Evolutionary conservation across 2,113 vertebrate genomes (phyloP), one percentile per base, ranked within the genome.

Genomic region (Tretioscincus oriximinensis): DNA sequence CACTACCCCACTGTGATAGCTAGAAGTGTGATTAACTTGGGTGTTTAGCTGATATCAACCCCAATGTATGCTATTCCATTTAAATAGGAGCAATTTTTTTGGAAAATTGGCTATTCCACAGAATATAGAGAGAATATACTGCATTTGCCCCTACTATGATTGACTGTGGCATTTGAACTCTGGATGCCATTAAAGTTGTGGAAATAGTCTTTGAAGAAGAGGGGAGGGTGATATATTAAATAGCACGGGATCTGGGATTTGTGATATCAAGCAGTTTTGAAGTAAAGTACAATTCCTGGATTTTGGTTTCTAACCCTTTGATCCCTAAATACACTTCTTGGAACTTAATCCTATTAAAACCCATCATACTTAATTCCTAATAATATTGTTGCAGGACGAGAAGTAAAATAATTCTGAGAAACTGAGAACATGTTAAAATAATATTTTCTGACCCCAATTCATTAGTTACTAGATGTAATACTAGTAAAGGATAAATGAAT

Each of bases 1-100:
- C 87, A 78, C 85, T 86, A 86, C 87, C 85, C 49, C 31, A 86
- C 90, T 90, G 82, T 91, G 90, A 92, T 92, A 90, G 84, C 82
- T 88, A 80, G 80, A 90, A 90, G 92, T 91, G 89, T 88, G 88
- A 94, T 94, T 93, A 92, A 93, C 85, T 82, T 84, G 85, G 73
- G 89, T 91, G 77, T 91, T 89, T 92, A 85, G 84, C 67, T 80
- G 87, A 87, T 90, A 93, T 84, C 77, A 81, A 74, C 76, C n/a
- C 77, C 81, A 84, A 90, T 89, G 79, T 85, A 66, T 3, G 31
- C 70, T 81, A 84, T 81, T 85, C 78, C 81, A 90, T 69, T 85
- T 91, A 92, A 91, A 66, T 61, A 88, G 81, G 85, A 85, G 86
- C 81, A 88, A 85, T 75, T 64, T 82, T 54, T 21, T 85, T 84